Conservation (phyloP, 2,888 invertebrate species). For the Cordylochernes scorpioides region DNA sequence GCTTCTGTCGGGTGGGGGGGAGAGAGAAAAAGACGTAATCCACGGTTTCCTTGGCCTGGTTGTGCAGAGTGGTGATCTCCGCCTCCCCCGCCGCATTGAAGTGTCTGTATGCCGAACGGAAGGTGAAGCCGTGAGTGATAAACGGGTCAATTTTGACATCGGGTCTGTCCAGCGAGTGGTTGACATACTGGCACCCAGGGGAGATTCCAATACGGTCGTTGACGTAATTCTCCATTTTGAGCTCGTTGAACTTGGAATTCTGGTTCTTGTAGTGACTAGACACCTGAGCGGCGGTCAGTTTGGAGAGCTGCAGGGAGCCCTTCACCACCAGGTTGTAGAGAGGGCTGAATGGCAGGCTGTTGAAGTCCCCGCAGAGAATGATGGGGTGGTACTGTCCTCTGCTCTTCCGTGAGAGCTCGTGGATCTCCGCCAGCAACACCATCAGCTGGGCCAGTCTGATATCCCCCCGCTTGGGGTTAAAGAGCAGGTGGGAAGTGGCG, state of each 20-base stretch:
- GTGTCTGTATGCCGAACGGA: constrained; percentile 41
- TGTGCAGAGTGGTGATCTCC: constrained; percentile 48
- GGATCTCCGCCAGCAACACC: constrained; percentile 53
- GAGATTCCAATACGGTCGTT: no score
- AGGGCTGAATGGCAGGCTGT: constrained; percentile 43
- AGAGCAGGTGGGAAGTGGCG: constrained; percentile 78
- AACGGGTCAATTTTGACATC: no score
- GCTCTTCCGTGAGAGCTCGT: constrained; percentile 27
- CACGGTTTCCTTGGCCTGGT: constrained; percentile 41
- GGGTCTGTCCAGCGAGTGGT: no score
- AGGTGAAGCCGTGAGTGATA: constrained; percentile 37
- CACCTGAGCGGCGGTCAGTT: constrained; percentile 17
- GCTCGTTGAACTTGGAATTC: no score
- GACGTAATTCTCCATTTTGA: no score
- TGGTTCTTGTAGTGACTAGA: no score
- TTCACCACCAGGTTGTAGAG: constrained; percentile 39
- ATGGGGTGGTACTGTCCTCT: constrained; percentile 38
- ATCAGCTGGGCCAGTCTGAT: constrained; percentile 65
- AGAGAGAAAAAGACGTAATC: constrained; percentile 67
- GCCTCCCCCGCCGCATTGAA: constrained; percentile 19
- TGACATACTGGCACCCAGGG: no score
- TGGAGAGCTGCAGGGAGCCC: constrained; percentile 30
- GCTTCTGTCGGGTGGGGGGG: no score
- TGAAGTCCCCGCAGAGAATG: constrained; percentile 77
- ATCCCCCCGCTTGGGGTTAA: constrained; percentile 65